A percentile compares a stretch with the other conserved stretches of the same genome.
Conservation (phyloP, 2,113 vertebrate species). For the Noturus placidus region DNA sequence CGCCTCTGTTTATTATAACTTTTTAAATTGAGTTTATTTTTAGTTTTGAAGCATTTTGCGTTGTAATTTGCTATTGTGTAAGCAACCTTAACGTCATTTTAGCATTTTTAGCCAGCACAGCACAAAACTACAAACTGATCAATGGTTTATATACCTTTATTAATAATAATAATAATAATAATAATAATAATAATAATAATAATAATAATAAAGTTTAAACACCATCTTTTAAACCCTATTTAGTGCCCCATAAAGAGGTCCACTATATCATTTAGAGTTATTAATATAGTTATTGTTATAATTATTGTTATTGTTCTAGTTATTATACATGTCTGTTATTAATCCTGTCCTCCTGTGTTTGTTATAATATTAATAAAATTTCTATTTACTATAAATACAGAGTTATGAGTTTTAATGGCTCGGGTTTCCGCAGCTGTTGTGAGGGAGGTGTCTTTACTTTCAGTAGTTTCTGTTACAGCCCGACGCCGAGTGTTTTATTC, state of each 20-base stretch:
- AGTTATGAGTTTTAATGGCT: background rate
- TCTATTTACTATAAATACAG: background rate
- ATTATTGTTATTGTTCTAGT: no score
- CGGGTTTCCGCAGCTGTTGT: conserved; percentile 19
- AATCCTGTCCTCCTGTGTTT: background rate
- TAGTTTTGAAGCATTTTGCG: background rate
- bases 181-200: background rate
- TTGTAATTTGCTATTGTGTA: background rate
- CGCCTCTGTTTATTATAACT: background rate
- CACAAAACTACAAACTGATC: background rate
- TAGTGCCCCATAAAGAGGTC: background rate
- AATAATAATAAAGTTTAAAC: background rate
- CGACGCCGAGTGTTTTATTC: no score
- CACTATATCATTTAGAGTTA: background rate
- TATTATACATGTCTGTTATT: no score
- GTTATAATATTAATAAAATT: background rate
- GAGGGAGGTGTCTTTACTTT: background rate
- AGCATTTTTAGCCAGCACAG: background rate
- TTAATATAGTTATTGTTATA: no score
- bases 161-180: no score
- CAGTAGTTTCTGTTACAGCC: background rate
- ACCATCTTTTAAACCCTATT: background rate
- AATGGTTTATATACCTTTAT: background rate
- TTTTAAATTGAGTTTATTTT: background rate
- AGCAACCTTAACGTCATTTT: background rate